phyloP scores from a whole-genome alignment of 2,113 vertebrate species.

The Limanda limanda region DNA sequence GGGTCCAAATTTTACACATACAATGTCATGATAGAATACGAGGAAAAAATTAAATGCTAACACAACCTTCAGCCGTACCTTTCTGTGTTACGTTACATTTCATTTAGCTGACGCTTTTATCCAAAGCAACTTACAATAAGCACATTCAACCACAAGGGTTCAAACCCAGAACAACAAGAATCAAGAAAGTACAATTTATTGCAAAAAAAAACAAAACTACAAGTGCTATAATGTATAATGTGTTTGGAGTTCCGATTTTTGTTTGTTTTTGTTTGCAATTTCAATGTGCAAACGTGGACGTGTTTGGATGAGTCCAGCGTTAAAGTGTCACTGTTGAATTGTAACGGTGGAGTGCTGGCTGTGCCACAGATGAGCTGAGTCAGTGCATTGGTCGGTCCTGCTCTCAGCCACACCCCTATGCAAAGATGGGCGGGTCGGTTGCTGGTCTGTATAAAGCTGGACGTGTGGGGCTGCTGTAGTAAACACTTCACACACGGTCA shows the following conservation, averaged over 20 bases:
- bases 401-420: conserved; percentile 60
- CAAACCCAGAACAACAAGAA: no score
- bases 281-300: background rate
- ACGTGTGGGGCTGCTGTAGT: conserved; percentile 40
- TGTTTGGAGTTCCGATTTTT: background rate
- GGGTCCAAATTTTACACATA: background rate
- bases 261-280: background rate
- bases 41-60: no score
- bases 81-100: no score
- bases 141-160: no score
- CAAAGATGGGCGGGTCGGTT: conserved; percentile 66
- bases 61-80: no score
- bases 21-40: no score
- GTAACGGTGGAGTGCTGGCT: conserved; percentile 9
- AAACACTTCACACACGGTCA: conserved; percentile 63
- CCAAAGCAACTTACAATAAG: no score
- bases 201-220: no score
- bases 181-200: no score
- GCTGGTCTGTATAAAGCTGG: conserved; percentile 68
- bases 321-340: conserved; percentile 2
- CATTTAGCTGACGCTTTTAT: no score
- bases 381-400: conserved; percentile 54
- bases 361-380: conserved; percentile 20
- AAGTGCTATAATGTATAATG: no score
- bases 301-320: conserved; percentile 9